Evolutionary conservation across 2,888 invertebrate genomes (phyloP).

Genomic region (Trissolcus brochymenae): DNA sequence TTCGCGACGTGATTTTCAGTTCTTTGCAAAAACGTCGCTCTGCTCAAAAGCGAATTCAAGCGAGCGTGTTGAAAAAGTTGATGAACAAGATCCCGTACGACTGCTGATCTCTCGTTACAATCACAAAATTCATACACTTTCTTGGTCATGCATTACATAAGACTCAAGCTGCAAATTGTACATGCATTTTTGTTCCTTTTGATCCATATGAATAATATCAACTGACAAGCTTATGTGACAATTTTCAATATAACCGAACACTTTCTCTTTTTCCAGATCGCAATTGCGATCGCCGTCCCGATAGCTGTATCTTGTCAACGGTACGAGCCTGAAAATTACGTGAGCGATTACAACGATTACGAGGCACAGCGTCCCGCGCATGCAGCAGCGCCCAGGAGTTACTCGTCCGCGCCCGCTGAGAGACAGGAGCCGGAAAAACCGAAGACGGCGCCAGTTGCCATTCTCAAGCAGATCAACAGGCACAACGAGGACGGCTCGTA

Average conservation of each 20-base stretch:
- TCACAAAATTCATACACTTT: too few species aligned
- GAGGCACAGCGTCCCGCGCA: slow-evolving; percentile 67
- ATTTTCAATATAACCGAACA: slow-evolving; percentile 5
- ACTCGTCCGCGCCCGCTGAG: slow-evolving; percentile 77
- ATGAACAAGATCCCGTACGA: background rate
- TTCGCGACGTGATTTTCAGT: slow-evolving; percentile 8
- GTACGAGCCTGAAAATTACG: slow-evolving; percentile 75
- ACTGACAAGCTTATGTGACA: too few species aligned
- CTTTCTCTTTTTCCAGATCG: slow-evolving; percentile 55
- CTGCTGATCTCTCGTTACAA: background rate
- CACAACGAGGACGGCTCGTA: slow-evolving; percentile 94
- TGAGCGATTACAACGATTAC: slow-evolving; percentile 76
- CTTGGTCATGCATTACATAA: too few species aligned
- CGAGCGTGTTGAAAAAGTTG: background rate
- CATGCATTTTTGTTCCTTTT: too few species aligned
- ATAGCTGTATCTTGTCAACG: slow-evolving; percentile 73
- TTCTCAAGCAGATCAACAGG: slow-evolving; percentile 92
- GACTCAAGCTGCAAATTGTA: too few species aligned
- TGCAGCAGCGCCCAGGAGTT: slow-evolving; percentile 73
- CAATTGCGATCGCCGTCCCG: slow-evolving; percentile 52
- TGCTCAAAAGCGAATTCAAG: slow-evolving; percentile 5
- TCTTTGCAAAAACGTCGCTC: slow-evolving; percentile 15
- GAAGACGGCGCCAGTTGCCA: slow-evolving; percentile 83
- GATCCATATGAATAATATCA: slow-evolving; percentile 3
- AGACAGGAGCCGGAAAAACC: slow-evolving; percentile 76